Evolutionary conservation across 2,888 invertebrate genomes (phyloP), one percentile per base, ranked within the genome.

Genomic region (Cheilosia variabilis): DNA sequence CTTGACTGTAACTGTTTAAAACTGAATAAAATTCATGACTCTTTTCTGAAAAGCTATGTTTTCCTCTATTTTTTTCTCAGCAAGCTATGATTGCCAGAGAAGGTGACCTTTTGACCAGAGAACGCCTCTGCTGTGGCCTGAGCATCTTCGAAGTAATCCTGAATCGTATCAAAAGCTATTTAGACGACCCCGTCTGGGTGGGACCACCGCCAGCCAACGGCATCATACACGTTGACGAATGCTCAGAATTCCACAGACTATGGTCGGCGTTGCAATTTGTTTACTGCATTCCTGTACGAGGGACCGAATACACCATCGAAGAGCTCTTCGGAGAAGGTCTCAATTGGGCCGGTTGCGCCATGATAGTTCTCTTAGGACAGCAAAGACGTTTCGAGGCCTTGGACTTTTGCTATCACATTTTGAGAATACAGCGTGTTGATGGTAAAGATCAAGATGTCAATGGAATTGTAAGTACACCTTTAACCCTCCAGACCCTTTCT

Each of bases 221-320:
- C 76, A 98, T 99, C 17, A 97, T 98, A 93, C 97, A 98, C 91
- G 96, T 98, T 0, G 98, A 99, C 91, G 99, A 99, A 92, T 99
- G 99, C 90, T 96, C 96, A 1, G 99, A 99, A 93, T 99, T 99
- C 93, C 99, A 99, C 93, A 92, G 94, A 37, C 93, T 99, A 57
- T 99, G 99, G 99, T 99, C 98, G 0, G 99, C 99, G 0, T 93
- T 99, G 41, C 99, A 99, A 92, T 99, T 99, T 94, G 96, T 99
- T 66, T 98, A 99, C 92, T 99, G 98, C 91, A 98, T 98, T 89
- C 99, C 99, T 0, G 98, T 98, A 27, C 97, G 97, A 4, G 98
- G 98, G 87, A 98, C 98, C 1, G 98, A 99, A 93, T 98, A 97
- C 90, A 99, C 98, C 19, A 97, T 99, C 0, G 99, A 99, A 91